These are phyloP conservation scores for Zosterops hypoxanthus DNA, from an alignment of 2,113 vertebrate genomes.

Conservation along the genomic window DNA sequence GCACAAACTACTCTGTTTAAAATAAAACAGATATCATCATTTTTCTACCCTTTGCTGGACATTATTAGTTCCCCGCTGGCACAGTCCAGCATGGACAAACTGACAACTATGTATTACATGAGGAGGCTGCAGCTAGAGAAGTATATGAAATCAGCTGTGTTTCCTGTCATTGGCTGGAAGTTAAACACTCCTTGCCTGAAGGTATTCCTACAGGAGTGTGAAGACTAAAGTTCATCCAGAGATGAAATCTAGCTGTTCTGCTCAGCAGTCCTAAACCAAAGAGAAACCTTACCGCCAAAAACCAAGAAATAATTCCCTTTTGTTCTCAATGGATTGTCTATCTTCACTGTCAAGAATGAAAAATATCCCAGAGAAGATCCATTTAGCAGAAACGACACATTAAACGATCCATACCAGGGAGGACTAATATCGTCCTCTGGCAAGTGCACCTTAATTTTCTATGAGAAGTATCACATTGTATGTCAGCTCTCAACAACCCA, in stretches of 20 bases:
- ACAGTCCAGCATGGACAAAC: not conserved
- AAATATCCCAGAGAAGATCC: conserved; percentile 18
- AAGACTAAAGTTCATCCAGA: not conserved
- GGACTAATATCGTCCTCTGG: not conserved
- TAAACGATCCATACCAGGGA: not conserved
- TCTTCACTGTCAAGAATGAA: conserved; percentile 12
- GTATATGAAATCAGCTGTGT: not conserved
- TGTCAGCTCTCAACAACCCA: not conserved
- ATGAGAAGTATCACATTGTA: not conserved
- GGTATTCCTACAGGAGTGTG: not conserved
- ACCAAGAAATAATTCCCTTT: not conserved
- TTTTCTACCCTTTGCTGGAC: not conserved
- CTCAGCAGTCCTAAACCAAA: not conserved
- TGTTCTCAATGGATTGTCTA: not conserved
- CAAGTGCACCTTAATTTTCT: not conserved
- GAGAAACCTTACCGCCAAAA: not conserved
- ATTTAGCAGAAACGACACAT: not conserved
- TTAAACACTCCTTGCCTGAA: not conserved
- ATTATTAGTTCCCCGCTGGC: not conserved
- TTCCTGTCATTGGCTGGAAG: not conserved
- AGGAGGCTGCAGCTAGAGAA: not conserved
- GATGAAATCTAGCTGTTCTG: not conserved
- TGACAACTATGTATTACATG: not conserved
- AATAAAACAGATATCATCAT: not conserved
- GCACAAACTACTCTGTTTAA: not conserved